phyloP scores from a whole-genome alignment of 1,140 invertebrate species.

The Aplysia californica region DNA sequence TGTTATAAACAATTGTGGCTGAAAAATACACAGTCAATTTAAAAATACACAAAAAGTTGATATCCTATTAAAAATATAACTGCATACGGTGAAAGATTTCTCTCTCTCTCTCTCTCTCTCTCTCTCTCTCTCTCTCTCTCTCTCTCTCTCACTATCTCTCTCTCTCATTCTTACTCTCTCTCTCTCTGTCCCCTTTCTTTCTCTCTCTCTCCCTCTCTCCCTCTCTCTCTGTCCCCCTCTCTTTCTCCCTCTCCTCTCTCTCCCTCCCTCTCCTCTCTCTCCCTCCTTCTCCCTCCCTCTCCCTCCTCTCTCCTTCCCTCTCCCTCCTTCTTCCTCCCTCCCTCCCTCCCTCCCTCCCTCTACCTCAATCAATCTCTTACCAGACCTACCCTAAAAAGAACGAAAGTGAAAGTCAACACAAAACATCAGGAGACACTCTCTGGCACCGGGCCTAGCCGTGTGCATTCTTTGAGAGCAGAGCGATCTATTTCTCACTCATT shows the following conservation, averaged over 20 bases:
- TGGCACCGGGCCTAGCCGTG: too few relatives aligned
- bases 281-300: conserved; percentile 1
- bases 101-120: background rate
- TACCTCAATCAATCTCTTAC: background rate
- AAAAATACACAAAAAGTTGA: too few relatives aligned
- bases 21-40: too few relatives aligned
- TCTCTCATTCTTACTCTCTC: conserved; percentile 4
- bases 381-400: background rate
- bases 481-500: too few relatives aligned
- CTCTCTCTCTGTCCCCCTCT: conserved; percentile 1
- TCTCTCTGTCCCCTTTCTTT: background rate
- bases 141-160: background rate
- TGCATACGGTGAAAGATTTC: too few relatives aligned
- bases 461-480: too few relatives aligned
- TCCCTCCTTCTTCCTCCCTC: background rate
- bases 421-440: too few relatives aligned
- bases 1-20: too few relatives aligned
- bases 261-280: background rate
- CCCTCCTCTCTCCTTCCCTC: background rate
- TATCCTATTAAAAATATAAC: too few relatives aligned
- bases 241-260: background rate
- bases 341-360: background rate
- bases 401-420: background rate
- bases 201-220: conserved; percentile 4
- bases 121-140: background rate